Conservation (phyloP, 2,797 vertebrate species). For the Phalanger gymnotis region DNA sequence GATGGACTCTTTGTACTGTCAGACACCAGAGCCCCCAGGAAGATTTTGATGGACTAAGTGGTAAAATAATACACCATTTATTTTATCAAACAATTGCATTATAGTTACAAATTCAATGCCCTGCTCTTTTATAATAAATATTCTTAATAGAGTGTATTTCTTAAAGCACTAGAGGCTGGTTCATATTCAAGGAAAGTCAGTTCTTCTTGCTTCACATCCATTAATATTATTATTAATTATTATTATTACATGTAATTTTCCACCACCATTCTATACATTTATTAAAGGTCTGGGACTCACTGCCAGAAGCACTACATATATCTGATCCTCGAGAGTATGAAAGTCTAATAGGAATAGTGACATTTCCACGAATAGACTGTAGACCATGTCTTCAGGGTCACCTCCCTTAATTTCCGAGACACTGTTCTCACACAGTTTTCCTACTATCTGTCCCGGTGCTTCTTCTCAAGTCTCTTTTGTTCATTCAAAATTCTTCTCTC, state of each 20-base stretch:
- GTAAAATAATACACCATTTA: slow-evolving; percentile 36
- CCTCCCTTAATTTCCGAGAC: neutral
- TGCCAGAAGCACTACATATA: neutral
- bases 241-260: slow-evolving; percentile 40
- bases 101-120: slow-evolving; percentile 35
- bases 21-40: slow-evolving; percentile 52
- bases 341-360: neutral
- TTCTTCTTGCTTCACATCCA: slow-evolving; percentile 33
- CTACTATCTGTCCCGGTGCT: neutral
- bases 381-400: neutral
- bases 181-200: slow-evolving; percentile 54
- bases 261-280: slow-evolving; percentile 51
- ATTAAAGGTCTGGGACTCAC: slow-evolving; percentile 51
- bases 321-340: neutral
- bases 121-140: slow-evolving; percentile 54
- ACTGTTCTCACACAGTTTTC: neutral
- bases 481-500: neutral
- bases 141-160: neutral
- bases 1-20: slow-evolving; percentile 49
- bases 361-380: neutral
- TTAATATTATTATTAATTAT: slow-evolving; percentile 45
- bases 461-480: neutral
- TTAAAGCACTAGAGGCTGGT: neutral
- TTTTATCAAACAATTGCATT: slow-evolving; percentile 1
- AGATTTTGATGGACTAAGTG: slow-evolving; percentile 32